Base-by-base conservation (phyloP, 2,797 vertebrate genomes). In the Hippocampus kuda region DNA sequence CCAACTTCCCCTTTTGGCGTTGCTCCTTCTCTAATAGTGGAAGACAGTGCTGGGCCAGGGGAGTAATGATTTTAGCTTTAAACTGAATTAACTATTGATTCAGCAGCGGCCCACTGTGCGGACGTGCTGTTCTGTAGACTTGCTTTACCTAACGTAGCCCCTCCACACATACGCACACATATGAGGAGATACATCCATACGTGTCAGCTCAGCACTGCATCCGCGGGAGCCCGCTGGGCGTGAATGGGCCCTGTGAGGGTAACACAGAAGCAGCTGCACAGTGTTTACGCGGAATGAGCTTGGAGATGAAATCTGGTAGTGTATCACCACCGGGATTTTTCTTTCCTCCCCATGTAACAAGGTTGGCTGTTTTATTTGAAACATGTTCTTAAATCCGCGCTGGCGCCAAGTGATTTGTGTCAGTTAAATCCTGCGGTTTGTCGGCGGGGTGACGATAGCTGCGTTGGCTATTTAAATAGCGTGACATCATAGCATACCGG, bases 11-110 rank as follows among this genome's bases (percentile, higher is more conserved):
- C 74, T 82, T 38, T 38, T 69, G 27, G 2, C 75, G 75, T 71
- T 79, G 77, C 76, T 78, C 75, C 15, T 72, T 75, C 78, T 74
- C 70, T 83, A 84, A 87, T 88, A 70, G 79, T 63, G 66, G 75
- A 85, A 86, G 82, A 85, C 84, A 79, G 84, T 76, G 76, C 79
- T 75, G 79, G 79, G 83, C 80, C 79, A 75, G 78, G 79, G 77
- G 75, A 86, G 86, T 90, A 91, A 91, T 88, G 88, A 89, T 91
- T 91, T 90, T 85, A 88, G 82, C 88, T 91, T 89, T 88, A 89
- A 91, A 91, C 86, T 84, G 88, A 92, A 90, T 90, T 89, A 87
- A 86, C 70, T 74, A 91, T 91, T 85, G 86, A 91, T 91, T 85
- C 30, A 56, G 81, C 87, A 9, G 44, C 84, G 76, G 78, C 65